Percentiles rank a stretch among this genome's conserved stretches.
Conservation (phyloP, 2,888 invertebrate genomes). For the Pachliopta kotzebuea region DNA sequence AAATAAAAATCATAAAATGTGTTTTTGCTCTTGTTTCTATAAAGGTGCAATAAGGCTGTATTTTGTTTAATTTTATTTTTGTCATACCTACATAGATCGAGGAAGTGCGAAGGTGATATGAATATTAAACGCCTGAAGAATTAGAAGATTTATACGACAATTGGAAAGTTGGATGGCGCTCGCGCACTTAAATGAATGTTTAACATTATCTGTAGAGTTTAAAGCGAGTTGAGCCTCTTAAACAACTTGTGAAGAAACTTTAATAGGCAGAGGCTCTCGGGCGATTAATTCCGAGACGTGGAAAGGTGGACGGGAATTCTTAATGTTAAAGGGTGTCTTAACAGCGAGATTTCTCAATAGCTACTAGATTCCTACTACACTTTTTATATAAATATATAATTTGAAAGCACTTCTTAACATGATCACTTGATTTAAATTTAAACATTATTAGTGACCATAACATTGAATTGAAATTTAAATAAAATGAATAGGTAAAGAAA, state of each 20-base stretch:
- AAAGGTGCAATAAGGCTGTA: conserved; percentile 6
- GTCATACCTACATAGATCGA: conserved; percentile 9
- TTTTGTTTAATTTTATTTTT: conserved; percentile 10
- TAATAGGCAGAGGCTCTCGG: conserved; percentile 74
- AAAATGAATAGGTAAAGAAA: no score
- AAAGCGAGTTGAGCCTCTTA: conserved; percentile 71
- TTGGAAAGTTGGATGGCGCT: conserved; percentile 63
- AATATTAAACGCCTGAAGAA: conserved; percentile 79
- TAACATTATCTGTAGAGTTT: conserved; percentile 77
- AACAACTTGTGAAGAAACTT: conserved; percentile 76
- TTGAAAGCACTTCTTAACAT: no score
- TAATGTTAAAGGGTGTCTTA: conserved; percentile 67
- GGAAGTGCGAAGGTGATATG: conserved; percentile 59
- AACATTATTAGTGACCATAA: no score
- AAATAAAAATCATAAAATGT: background rate
- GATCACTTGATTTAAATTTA: no score
- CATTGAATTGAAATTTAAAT: no score
- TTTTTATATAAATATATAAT: no score
- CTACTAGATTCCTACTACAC: background rate
- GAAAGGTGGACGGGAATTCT: conserved; percentile 71
- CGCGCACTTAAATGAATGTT: conserved; percentile 78
- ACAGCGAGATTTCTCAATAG: conserved; percentile 28
- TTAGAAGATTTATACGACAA: conserved; percentile 77
- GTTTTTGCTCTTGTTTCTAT: conserved; percentile 3
- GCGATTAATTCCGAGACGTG: conserved; percentile 76